Percentiles rank a stretch among this genome's conserved stretches.
phyloP scores from a whole-genome alignment of 2,888 invertebrate species.

The Catocala sponsa region DNA sequence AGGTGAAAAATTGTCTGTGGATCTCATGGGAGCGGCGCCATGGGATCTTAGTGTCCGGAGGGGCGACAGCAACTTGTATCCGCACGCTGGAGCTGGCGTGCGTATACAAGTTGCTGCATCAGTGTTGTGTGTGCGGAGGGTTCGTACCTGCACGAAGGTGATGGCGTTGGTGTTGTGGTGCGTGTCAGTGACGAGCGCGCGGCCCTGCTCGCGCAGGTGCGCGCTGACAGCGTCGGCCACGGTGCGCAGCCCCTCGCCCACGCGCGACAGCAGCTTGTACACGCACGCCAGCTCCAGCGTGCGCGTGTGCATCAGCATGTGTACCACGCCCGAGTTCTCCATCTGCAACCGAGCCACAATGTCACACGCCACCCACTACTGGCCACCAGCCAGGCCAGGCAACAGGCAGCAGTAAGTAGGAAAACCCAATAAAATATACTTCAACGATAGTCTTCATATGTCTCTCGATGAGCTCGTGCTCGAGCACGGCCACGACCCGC shows the following conservation, averaged over 20 bases:
- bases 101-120: conserved; percentile 98
- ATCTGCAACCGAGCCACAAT: conserved; percentile 88
- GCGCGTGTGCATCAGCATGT: conserved; percentile 99
- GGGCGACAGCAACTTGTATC: conserved; percentile 98
- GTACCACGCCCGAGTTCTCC: conserved; percentile 99
- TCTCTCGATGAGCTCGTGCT: conserved; percentile 98
- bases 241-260: conserved; percentile 96
- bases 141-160: conserved; percentile 94
- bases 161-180: conserved; percentile 97
- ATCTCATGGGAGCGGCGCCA: no score
- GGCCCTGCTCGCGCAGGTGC: conserved; percentile 98
- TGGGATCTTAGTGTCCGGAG: no score
- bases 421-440: conserved; percentile 51
- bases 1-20: no score
- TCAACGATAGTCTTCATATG: conserved; percentile 96
- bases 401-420: no score
- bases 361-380: no score
- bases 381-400: no score
- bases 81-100: conserved; percentile 98
- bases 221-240: conserved; percentile 98
- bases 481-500: conserved; percentile 98
- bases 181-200: conserved; percentile 97
- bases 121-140: conserved; percentile 69
- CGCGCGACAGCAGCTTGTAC: conserved; percentile 98
- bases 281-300: conserved; percentile 98